These are phyloP conservation scores for Alethe castanea DNA, from an alignment of 2,113 vertebrate species.

Conservation along the genomic window DNA sequence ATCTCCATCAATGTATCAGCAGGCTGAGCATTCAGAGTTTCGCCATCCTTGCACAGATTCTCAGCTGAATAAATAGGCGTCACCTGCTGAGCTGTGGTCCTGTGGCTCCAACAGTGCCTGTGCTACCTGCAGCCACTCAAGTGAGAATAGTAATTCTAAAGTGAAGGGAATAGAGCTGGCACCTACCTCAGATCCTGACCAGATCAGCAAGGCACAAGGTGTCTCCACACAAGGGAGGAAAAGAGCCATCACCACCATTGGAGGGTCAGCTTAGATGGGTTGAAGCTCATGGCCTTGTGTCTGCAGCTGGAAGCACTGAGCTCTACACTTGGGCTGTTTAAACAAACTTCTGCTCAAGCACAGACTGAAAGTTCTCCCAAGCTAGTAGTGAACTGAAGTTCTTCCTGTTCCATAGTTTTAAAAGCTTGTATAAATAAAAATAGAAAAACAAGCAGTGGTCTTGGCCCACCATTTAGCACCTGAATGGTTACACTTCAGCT, in stretches of 20 bases:
- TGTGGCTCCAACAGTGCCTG: neutral
- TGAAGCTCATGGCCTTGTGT: neutral
- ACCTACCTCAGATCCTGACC: rapidly evolving
- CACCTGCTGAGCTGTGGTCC: neutral
- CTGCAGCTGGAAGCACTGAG: neutral
- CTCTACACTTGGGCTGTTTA: neutral
- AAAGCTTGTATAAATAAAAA: neutral
- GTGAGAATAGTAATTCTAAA: neutral
- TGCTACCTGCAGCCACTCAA: neutral
- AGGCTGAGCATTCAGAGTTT: neutral
- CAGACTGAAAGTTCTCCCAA: neutral
- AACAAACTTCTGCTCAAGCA: neutral
- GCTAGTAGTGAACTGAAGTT: neutral
- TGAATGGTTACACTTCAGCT: neutral
- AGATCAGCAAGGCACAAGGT: neutral
- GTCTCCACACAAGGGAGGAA: neutral
- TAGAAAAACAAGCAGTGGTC: neutral
- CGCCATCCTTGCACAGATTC: rapidly evolving
- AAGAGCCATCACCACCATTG: rapidly evolving
- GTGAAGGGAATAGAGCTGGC: neutral
- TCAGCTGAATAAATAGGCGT: neutral
- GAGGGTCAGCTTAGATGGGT: neutral
- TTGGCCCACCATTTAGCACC: neutral
- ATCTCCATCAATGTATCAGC: neutral
- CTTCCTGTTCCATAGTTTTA: neutral